Percentiles rank a stretch among this genome's conserved stretches.
Evolutionary conservation across 1,140 invertebrate genomes (phyloP).

Genomic region (Saccostrea echinata): DNA sequence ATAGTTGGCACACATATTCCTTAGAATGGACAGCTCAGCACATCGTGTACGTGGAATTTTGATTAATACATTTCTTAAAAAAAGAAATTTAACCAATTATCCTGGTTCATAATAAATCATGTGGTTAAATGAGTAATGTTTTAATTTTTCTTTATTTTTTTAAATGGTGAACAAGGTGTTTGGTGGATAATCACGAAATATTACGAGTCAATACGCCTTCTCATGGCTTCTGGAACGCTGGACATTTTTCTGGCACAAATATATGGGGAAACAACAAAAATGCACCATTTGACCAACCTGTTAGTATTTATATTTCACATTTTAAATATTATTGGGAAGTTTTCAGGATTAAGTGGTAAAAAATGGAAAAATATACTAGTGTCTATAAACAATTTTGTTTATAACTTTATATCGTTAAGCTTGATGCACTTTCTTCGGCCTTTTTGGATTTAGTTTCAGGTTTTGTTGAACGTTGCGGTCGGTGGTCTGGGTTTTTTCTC

Average conservation of each 20-base stretch:
- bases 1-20: constrained; percentile 3
- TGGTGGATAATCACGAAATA: neutral
- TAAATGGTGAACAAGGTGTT: neutral
- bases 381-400: neutral
- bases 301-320: neutral
- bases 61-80: neutral
- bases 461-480: neutral
- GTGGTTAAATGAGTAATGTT: too few relatives aligned
- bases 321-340: too few relatives aligned
- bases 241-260: neutral
- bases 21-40: neutral
- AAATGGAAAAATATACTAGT: neutral
- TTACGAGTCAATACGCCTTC: neutral
- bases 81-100: too few relatives aligned
- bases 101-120: too few relatives aligned
- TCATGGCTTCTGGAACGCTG: neutral
- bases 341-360: neutral
- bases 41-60: neutral
- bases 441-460: neutral
- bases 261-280: neutral
- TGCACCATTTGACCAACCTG: neutral
- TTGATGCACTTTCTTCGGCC: neutral
- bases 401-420: neutral
- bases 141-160: neutral
- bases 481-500: neutral